Percentiles rank a stretch among this genome's conserved stretches.
phyloP scores from a whole-genome alignment of 2,113 vertebrate genomes.

The Meleagris gallopavo region DNA sequence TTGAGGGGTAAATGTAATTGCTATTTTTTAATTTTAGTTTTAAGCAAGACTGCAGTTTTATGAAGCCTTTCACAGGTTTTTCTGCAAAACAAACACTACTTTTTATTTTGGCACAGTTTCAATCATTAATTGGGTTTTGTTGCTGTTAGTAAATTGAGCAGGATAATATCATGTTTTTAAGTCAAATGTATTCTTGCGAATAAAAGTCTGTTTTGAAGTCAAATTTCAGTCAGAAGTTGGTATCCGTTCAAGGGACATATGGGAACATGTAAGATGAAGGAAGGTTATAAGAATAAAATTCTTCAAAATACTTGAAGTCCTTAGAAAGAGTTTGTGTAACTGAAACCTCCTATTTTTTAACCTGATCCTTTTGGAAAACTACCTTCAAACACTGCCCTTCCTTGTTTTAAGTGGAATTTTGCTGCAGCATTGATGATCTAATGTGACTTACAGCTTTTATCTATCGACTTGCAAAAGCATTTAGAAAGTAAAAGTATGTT shows the following conservation, averaged over 20 bases:
- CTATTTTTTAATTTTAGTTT: background rate
- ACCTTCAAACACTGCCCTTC: background rate
- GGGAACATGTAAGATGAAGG: background rate
- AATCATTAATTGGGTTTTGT: conserved; percentile 55
- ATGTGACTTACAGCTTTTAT: background rate
- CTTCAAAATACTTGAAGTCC: background rate
- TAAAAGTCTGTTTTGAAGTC: conserved; percentile 39
- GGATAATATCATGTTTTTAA: conserved; percentile 33
- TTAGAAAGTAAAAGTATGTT: background rate
- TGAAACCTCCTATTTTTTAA: background rate
- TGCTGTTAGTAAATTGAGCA: conserved; percentile 51
- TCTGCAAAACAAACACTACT: conserved; percentile 7
- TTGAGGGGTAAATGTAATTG: background rate
- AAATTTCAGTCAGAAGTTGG: conserved; percentile 18
- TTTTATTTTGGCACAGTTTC: conserved; percentile 33
- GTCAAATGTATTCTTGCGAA: conserved; percentile 33
- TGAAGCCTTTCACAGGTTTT: background rate
- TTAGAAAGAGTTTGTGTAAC: background rate
- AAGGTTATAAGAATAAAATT: background rate
- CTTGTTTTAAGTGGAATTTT: background rate
- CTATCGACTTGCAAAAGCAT: background rate
- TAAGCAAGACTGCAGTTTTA: background rate
- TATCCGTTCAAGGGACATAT: background rate
- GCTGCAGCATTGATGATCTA: background rate
- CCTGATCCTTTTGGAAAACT: background rate